A percentile compares a stretch with the other conserved stretches of the same genome.
Conservation (phyloP, 2,888 invertebrate species). For the Trachelus troglodyta region DNA sequence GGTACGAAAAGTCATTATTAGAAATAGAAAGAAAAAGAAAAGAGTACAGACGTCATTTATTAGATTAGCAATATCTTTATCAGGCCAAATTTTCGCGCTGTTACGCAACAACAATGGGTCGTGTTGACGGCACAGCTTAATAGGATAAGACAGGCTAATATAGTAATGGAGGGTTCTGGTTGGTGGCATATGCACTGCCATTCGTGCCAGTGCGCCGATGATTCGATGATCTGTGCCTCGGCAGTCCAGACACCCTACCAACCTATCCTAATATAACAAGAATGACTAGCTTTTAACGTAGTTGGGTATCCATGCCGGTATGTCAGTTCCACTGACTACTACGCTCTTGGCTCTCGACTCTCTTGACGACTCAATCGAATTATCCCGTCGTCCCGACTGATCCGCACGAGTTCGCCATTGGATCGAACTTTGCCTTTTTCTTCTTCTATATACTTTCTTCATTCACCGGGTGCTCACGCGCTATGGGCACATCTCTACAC, state of each 20-base stretch:
- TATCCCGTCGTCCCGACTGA: slow-evolving; percentile 19
- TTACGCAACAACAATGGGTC: not conserved
- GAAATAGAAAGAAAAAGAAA: not conserved
- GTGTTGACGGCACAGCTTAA: not conserved
- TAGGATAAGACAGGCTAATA: slow-evolving; percentile 47
- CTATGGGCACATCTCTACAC: not conserved
- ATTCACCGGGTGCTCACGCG: not conserved
- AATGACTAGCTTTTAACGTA: not conserved
- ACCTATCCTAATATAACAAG: not conserved
- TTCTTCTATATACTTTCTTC: not conserved
- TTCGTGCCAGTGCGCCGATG: slow-evolving; percentile 56
- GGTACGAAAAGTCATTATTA: not conserved
- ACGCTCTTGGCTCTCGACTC: not conserved
- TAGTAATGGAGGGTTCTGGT: slow-evolving; percentile 58
- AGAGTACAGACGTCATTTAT: not conserved
- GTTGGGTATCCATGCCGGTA: not conserved
- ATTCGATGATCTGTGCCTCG: slow-evolving; percentile 53
- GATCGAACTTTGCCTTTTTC: not conserved
- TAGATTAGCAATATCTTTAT: not conserved
- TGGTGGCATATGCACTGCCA: slow-evolving; percentile 58
- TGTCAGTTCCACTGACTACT: not conserved
- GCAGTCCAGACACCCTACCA: slow-evolving; percentile 2
- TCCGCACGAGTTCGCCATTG: not conserved
- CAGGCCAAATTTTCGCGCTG: not conserved
- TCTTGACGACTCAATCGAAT: slow-evolving; percentile 39